A percentile compares a stretch with the other conserved stretches of the same genome.
Conservation (phyloP, 1,140 invertebrate genomes). For the Drusus annulatus region DNA sequence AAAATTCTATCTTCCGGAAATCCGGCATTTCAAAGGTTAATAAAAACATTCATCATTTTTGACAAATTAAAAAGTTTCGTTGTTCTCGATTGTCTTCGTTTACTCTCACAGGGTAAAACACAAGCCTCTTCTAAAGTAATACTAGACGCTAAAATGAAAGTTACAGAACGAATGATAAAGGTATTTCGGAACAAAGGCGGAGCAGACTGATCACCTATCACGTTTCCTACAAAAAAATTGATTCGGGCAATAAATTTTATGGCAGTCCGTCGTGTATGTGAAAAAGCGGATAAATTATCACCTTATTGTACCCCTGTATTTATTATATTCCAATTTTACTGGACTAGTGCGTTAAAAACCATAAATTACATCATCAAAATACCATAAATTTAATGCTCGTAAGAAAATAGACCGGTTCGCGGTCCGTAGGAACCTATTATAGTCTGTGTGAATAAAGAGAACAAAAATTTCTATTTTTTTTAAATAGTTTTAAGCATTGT, state of each 20-base stretch:
- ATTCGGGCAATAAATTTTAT: slow-evolving; percentile 54
- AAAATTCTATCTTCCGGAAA: no score
- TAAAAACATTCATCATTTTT: no score
- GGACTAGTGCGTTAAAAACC: slow-evolving; percentile 55
- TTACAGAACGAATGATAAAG: no score
- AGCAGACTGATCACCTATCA: slow-evolving; percentile 26
- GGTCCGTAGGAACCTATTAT: neutral
- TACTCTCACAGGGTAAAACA: no score
- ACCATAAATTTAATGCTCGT: slow-evolving; percentile 56
- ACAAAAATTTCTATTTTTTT: no score
- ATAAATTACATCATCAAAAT: slow-evolving; percentile 59
- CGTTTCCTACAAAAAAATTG: slow-evolving; percentile 9
- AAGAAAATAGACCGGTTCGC: slow-evolving; percentile 48
- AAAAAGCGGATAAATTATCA: slow-evolving; percentile 59
- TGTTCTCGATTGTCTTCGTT: no score
- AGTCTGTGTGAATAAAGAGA: no score
- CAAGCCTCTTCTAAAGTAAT: no score
- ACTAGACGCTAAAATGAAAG: no score
- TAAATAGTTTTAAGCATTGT: no score
- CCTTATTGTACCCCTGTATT: slow-evolving; percentile 58
- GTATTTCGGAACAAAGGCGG: neutral
- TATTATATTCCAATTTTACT: slow-evolving; percentile 58
- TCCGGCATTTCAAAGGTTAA: no score
- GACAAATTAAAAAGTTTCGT: no score
- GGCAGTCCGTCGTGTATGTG: slow-evolving; percentile 48